Evolutionary conservation across 2,888 invertebrate species (phyloP).

Genomic region (Stenchaetothrips biformis): DNA sequence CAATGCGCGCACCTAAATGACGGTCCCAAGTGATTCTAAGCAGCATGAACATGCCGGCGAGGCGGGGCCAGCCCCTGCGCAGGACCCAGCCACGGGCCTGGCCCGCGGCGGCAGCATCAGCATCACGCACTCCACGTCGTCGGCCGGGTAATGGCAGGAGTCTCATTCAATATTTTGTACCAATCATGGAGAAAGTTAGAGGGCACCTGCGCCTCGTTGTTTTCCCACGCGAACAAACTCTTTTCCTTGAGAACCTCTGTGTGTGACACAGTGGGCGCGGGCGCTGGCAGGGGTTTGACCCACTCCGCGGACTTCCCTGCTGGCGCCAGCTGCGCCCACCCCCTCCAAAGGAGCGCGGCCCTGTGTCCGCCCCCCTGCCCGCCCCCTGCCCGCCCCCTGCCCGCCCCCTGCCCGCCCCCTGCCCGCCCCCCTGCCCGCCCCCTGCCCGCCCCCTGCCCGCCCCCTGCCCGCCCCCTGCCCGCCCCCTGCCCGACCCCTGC

Average conservation of each 20-base stretch:
- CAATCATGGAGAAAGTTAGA: neutral
- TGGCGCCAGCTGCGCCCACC: too few species aligned
- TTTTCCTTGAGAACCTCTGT: too few species aligned
- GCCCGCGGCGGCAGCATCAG: too few species aligned
- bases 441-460: too few species aligned
- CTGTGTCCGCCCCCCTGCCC: neutral
- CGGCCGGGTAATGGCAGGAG: neutral
- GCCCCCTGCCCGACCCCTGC: neutral
- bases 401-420: neutral
- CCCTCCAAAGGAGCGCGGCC: neutral
- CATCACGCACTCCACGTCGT: too few species aligned
- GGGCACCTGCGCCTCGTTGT: neutral
- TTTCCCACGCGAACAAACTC: neutral
- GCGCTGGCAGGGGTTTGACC: too few species aligned
- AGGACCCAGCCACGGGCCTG: too few species aligned
- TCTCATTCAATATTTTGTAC: neutral
- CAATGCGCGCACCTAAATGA: neutral
- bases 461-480: neutral
- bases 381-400: too few species aligned
- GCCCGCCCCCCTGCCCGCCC: neutral
- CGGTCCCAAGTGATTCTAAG: constrained; percentile 2
- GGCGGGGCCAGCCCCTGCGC: too few species aligned
- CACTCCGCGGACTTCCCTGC: too few species aligned
- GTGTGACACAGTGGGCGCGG: too few species aligned
- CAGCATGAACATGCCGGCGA: neutral